phyloP scores from a whole-genome alignment of 2,888 invertebrate species.

The Stenurella melanura region DNA sequence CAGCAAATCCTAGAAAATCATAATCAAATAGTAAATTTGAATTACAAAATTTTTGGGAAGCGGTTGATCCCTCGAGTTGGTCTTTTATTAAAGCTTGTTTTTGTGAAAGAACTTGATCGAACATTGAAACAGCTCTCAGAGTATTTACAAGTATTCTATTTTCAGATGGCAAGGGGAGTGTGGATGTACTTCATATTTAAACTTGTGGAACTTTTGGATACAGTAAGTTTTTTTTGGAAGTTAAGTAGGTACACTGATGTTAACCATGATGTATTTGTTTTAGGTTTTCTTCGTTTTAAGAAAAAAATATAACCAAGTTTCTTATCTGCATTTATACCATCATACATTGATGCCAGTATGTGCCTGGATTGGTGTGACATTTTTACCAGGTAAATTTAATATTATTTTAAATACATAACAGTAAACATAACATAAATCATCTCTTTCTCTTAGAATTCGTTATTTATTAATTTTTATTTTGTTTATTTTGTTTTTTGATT shows the following conservation, averaged over 20 bases:
- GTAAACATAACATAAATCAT: too few relatives aligned
- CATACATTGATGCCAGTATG: slow-evolving; percentile 78
- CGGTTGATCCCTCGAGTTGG: too few relatives aligned
- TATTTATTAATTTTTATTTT: too few relatives aligned
- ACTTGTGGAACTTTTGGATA: slow-evolving; percentile 76
- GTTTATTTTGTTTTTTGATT: too few relatives aligned
- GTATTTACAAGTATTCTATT: slow-evolving; percentile 21
- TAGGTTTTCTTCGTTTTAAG: slow-evolving; percentile 80
- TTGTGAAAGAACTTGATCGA: not conserved
- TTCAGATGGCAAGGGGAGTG: slow-evolving; percentile 70
- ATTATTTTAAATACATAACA: too few relatives aligned
- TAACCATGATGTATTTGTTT: slow-evolving; percentile 34
- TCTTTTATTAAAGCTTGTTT: too few relatives aligned
- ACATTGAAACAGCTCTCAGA: not conserved
- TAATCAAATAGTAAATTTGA: too few relatives aligned
- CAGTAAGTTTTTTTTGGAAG: slow-evolving; percentile 66
- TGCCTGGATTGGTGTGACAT: slow-evolving; percentile 76
- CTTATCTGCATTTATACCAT: slow-evolving; percentile 82
- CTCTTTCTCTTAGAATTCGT: too few relatives aligned
- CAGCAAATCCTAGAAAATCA: too few relatives aligned
- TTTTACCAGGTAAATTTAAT: slow-evolving; percentile 73
- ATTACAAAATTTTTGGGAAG: too few relatives aligned
- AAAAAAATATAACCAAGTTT: slow-evolving; percentile 81
- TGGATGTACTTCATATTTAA: slow-evolving; percentile 76
- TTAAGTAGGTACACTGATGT: not conserved